Percentiles rank a stretch among this genome's conserved stretches.
Conservation (phyloP, 2,113 vertebrate species). For the Hylia prasina region DNA sequence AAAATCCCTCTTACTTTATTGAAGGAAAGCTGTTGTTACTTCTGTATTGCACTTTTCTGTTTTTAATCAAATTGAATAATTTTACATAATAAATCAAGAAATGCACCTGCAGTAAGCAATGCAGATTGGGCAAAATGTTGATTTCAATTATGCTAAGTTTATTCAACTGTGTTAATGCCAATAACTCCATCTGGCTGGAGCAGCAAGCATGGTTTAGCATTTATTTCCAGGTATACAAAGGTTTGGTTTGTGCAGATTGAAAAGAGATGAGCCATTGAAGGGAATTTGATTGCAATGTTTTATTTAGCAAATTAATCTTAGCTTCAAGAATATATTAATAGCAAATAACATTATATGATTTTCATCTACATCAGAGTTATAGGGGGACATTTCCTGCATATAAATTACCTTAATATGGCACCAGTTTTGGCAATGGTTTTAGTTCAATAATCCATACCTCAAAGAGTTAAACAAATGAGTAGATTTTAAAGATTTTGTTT, state of each 20-base stretch:
- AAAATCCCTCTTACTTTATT: background rate
- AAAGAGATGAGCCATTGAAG: background rate
- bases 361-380: background rate
- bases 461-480: background rate
- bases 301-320: slow-evolving; percentile 9
- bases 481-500: background rate
- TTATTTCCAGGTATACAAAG: slow-evolving; percentile 13
- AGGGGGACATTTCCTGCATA: background rate
- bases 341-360: background rate
- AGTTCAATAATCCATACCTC: background rate
- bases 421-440: background rate
- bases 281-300: background rate
- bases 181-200: slow-evolving; percentile 34
- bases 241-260: background rate
- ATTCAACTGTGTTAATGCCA: slow-evolving; percentile 5
- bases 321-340: background rate
- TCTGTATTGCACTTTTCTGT: background rate
- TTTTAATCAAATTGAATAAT: background rate
- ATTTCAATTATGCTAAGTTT: slow-evolving; percentile 35
- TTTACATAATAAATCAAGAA: background rate
- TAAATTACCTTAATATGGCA: background rate
- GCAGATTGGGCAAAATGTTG: background rate
- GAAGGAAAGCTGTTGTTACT: background rate
- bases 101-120: background rate
- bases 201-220: background rate